A percentile compares a stretch with the other conserved stretches of the same genome.
Conservation (phyloP, 2,888 invertebrate species). For the Tipula confusa region DNA sequence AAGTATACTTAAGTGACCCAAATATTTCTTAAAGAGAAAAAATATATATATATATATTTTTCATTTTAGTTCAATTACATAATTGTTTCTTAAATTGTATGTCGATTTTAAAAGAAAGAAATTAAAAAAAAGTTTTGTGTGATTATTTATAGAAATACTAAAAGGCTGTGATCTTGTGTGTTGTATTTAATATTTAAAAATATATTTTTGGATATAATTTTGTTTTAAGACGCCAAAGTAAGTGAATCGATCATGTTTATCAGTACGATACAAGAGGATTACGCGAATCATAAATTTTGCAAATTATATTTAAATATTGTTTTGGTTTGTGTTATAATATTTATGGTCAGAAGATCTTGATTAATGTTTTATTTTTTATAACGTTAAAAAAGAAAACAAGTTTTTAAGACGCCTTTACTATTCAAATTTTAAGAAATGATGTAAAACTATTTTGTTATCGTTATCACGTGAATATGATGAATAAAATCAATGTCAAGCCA, state of each 20-base stretch:
- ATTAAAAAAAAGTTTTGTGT: background rate
- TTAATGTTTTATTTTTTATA: background rate
- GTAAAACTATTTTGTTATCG: background rate
- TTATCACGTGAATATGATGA: background rate
- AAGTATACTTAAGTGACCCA: background rate
- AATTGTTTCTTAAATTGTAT: background rate
- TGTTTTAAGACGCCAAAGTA: background rate
- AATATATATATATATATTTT: background rate
- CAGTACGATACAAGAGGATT: background rate
- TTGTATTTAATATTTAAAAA: background rate
- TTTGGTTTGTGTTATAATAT: background rate
- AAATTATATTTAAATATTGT: background rate
- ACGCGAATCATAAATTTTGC: background rate
- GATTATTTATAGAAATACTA: background rate
- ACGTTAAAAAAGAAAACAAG: background rate
- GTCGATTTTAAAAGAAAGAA: background rate
- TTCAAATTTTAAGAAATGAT: background rate
- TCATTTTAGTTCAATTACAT: constrained; percentile 1
- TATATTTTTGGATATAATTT: background rate
- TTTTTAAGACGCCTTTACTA: background rate
- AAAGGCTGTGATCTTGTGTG: constrained; percentile 13
- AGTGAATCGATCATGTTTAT: background rate
- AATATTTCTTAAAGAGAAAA: background rate
- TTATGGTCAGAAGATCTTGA: background rate
- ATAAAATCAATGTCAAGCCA: background rate